phyloP scores from a whole-genome alignment of 2,797 vertebrate genomes.

The Hemibagrus guttatus region DNA sequence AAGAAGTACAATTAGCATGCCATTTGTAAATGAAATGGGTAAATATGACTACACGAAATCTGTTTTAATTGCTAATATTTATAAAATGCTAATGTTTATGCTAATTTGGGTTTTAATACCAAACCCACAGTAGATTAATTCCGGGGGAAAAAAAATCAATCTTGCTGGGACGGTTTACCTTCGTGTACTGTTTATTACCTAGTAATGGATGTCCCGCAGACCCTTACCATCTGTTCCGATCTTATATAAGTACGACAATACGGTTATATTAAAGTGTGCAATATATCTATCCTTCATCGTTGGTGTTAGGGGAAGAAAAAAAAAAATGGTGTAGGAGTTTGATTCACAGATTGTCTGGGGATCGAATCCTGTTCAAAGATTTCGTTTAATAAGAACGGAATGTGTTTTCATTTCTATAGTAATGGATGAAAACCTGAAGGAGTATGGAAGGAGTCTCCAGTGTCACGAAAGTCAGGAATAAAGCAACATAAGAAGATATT shows the following conservation, averaged over 20 bases:
- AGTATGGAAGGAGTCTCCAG: background rate
- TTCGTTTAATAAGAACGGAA: background rate
- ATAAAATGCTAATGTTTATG: constrained; percentile 51
- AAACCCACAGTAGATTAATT: constrained; percentile 15
- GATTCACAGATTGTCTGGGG: background rate
- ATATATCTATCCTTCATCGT: constrained; percentile 2
- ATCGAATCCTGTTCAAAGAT: background rate
- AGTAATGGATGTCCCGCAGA: constrained; percentile 1
- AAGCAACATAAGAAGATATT: background rate
- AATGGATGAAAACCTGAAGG: background rate
- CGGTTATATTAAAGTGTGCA: background rate
- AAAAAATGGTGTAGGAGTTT: background rate
- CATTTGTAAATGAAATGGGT: constrained; percentile 46
- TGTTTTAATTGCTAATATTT: constrained; percentile 42
- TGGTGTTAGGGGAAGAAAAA: background rate
- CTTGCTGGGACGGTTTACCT: background rate
- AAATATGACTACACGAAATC: constrained; percentile 43
- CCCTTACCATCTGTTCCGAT: constrained; percentile 7
- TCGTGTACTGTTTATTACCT: background rate
- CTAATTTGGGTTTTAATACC: constrained; percentile 25
- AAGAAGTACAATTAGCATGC: constrained; percentile 41
- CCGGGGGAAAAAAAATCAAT: background rate
- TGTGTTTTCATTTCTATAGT: background rate
- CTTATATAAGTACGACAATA: constrained; percentile 20
- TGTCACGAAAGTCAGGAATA: background rate